These are phyloP conservation scores for Cetonia aurata DNA, from an alignment of 2,888 invertebrate genomes.

Conservation along the genomic window DNA sequence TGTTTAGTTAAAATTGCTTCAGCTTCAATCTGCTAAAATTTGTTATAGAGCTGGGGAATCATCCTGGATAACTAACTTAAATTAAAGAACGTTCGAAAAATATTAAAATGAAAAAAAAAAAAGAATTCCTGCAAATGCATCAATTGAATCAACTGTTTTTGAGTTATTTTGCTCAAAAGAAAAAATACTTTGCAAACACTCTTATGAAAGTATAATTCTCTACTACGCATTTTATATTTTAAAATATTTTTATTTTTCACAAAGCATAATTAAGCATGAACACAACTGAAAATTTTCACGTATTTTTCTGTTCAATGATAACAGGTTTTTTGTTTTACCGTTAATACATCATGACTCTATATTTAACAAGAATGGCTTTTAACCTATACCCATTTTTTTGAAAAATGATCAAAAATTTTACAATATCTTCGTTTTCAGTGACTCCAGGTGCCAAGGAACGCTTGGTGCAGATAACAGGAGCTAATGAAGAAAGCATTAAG, in stretches of 20 bases:
- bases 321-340: slow-evolving; percentile 37
- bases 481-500: slow-evolving; percentile 93
- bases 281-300: slow-evolving; percentile 34
- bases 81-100: too few species aligned
- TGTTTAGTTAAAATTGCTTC: too few species aligned
- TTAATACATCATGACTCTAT: slow-evolving; percentile 39
- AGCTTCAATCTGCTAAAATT: too few species aligned
- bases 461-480: slow-evolving; percentile 95
- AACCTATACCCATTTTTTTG: slow-evolving; percentile 32
- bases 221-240: slow-evolving; percentile 33
- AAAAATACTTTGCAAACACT: not conserved
- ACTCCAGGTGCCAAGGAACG: slow-evolving; percentile 95
- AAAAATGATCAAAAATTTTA: slow-evolving; percentile 30
- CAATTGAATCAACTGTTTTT: too few species aligned
- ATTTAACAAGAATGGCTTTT: slow-evolving; percentile 47
- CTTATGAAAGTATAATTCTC: slow-evolving; percentile 30
- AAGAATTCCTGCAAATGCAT: too few species aligned
- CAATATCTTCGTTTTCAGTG: slow-evolving; percentile 72
- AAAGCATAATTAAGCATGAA: slow-evolving; percentile 35
- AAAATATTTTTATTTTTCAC: slow-evolving; percentile 33
- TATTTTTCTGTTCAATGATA: slow-evolving; percentile 36
- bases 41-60: too few species aligned
- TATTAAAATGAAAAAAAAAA: too few species aligned
- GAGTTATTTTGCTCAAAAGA: too few species aligned
- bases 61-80: too few species aligned